Base-by-base conservation (phyloP, 2,888 invertebrate genomes). In the Syritta pipiens region DNA sequence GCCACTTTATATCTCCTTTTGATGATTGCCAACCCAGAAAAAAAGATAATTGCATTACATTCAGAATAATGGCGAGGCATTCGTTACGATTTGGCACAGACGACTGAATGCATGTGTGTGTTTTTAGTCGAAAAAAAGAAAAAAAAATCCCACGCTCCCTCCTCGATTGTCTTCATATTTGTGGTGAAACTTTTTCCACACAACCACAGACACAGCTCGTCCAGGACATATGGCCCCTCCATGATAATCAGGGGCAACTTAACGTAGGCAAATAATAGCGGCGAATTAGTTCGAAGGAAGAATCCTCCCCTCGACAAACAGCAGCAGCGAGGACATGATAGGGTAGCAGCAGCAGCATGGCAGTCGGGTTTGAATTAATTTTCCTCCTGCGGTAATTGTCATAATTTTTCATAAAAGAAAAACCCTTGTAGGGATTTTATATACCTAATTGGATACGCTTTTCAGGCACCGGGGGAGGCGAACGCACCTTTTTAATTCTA, bases 401-500 rank as follows among this genome's bases (percentile, higher is more conserved):
- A 46, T 55, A 55, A 67, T 67, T 57, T 67, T 35, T 32, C 35
- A 46, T 20, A 53, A 65, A 51, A 19, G 44, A 37, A 55, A 35
- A 68, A 42, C 40, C 68, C 49, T 59, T 59, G 37, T 57, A 67
- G 46, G 24, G 48, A 55, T 48, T 57, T 67, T 30, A 57, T 57
- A 40, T 57, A 67, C 28, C 57, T 67, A 67, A 67, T 49, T 68
- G 68, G 49, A 68, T 57, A 49, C 30, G 68, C 10, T 48, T 32
- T 40, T 40, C 12, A 35, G 20, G 35, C 35, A 53, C 17, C 35
- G 48, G 7, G 10, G 32, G 30, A n/a, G n/a, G n/a, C n/a, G n/a
- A 24, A 32, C 40, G 48, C 57, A 68, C 68, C 57, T 59, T 68
- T 55, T 68, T 68, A 49, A 49, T 68, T 68, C 48, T 68, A 49